Percentiles rank a stretch among this genome's conserved stretches.
Evolutionary conservation across 2,797 vertebrate genomes (phyloP).

Genomic region (Channallabes apus): DNA sequence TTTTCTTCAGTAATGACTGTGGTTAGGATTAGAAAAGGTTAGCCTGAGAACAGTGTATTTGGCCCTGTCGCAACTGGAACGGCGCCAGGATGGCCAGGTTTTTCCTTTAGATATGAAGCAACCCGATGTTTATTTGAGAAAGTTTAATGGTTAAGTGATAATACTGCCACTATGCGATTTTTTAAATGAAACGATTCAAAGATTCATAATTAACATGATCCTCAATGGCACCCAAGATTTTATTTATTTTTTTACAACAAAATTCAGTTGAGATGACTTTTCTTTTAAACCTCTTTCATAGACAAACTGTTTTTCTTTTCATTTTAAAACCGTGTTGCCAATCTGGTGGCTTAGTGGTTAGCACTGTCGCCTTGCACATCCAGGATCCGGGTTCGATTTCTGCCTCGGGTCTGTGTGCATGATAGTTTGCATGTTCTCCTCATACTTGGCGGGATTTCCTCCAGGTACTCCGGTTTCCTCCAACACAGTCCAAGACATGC

Average conservation of each 20-base stretch:
- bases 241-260: neutral
- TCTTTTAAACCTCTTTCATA: neutral
- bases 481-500: no score
- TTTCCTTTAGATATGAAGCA: conserved; percentile 1
- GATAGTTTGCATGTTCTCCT: no score
- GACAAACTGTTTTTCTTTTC: neutral
- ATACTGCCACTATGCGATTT: neutral
- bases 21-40: conserved; percentile 41
- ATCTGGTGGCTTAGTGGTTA: no score
- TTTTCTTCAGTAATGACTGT: conserved; percentile 48
- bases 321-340: neutral
- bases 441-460: no score
- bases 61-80: conserved; percentile 15
- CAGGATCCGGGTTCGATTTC: no score
- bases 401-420: no score
- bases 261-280: neutral
- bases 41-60: conserved; percentile 18
- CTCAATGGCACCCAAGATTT: neutral
- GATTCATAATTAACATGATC: neutral
- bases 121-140: neutral
- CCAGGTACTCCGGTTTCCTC: no score
- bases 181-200: neutral
- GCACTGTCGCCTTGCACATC: no score
- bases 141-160: neutral
- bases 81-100: conserved; percentile 8